Evolutionary conservation across 1,140 invertebrate species (phyloP).

Genomic region (Zaprionus tsacasi): DNA sequence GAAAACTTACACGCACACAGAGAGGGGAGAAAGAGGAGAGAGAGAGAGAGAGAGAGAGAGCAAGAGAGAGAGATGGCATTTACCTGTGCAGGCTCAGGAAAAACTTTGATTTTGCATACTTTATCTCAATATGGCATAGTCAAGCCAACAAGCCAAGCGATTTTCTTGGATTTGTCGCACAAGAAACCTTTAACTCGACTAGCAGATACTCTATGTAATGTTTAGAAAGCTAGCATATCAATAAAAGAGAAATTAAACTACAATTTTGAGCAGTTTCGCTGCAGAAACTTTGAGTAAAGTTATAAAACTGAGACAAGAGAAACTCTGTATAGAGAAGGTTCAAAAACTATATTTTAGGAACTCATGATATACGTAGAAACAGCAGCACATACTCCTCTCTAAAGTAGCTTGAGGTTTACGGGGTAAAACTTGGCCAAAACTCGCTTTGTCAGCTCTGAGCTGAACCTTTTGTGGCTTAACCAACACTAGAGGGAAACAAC

Average conservation of each 20-base stretch:
- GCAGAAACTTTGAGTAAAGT: not conserved
- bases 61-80: conserved; percentile 1
- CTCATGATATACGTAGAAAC: too few relatives aligned
- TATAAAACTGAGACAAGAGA: too few relatives aligned
- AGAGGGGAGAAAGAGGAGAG: not conserved
- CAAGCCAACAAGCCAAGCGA: not conserved
- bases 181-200: not conserved
- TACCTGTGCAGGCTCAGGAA: not conserved
- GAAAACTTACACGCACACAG: not conserved
- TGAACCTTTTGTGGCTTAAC: conserved; percentile 37
- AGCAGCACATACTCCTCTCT: not conserved
- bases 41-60: not conserved
- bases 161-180: not conserved
- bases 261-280: not conserved
- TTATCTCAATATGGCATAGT: conserved; percentile 21
- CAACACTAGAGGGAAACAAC: conserved; percentile 22
- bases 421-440: conserved; percentile 37
- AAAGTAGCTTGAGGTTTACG: not conserved
- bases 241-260: rapidly evolving
- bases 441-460: conserved; percentile 46
- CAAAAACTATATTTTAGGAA: too few relatives aligned
- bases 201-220: not conserved
- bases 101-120: conserved; percentile 47
- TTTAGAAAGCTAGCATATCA: not conserved
- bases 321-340: too few relatives aligned